Base-by-base conservation (phyloP, 2,113 vertebrate species). In the Gadus macrocephalus region DNA sequence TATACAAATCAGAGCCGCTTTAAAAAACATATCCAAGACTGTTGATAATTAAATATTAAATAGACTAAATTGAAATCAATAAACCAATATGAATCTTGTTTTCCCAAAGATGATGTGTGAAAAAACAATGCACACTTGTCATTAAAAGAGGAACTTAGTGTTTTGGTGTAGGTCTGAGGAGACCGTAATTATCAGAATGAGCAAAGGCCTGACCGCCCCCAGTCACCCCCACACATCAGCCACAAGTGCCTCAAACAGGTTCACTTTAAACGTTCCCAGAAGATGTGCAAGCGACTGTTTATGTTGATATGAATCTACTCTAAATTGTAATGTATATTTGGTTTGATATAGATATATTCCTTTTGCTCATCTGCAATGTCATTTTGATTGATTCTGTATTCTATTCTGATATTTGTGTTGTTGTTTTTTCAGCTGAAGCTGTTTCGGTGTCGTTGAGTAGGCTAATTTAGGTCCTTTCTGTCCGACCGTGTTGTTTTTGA, bases 201-300 rank as follows among this genome's bases (percentile, higher is more conserved):
- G 31, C 28, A 31, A 31, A 31, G 8, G 8, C 42, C 42, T 11
- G 42, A 9, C 31, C 31, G 31, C 8, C 42, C 42, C 42, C 42
- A 49, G 42, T 49, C 42, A 49, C 42, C 42, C 5, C 55, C 55
- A 17, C 1, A n/a, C 76, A 86, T 86, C 83, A 81, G 87, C 90
- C 88, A 76, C 81, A 92, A 93, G 92, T 93, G 92, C 92, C 92
- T 92, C 76, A 84, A 77, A 42, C n/a, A 61, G 25, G 22, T 62
- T 72, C 81, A 78, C 77, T 79, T 81, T 72, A 69, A 76, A 55
- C 73, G 78, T 82, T 31, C 11, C 63, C 68, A 77, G 80, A 82
- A 83, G 62, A 73, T 72, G 71, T 65, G 58, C 63, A 68, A 25
- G 59, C 70, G 73, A 4, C n/a, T 22, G 8, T 53, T 17, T 25